phyloP scores from a whole-genome alignment of 2,888 invertebrate genomes.

The Sinohyriopsis cumingii region DNA sequence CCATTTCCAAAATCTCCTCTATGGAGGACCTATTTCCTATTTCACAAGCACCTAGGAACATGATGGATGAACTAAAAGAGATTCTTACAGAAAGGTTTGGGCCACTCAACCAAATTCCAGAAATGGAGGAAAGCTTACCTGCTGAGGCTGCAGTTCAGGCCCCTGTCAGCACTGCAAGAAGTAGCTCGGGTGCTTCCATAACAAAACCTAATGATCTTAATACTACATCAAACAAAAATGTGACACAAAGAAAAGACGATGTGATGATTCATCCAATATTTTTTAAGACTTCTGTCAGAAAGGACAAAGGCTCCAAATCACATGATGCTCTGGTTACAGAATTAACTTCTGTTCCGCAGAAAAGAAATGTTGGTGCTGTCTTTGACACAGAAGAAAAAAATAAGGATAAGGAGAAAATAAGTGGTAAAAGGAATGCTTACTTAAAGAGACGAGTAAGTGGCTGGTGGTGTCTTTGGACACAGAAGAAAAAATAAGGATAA shows the following conservation, averaged over 20 bases:
- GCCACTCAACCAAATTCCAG: constrained; percentile 1
- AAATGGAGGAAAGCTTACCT: too few species aligned
- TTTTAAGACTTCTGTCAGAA: constrained; percentile 55
- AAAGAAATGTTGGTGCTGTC: constrained; percentile 26
- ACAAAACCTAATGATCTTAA: background rate
- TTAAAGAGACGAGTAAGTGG: constrained; percentile 20
- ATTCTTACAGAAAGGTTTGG: constrained; percentile 30
- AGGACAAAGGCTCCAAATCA: constrained; percentile 57
- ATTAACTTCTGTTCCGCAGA: constrained; percentile 50
- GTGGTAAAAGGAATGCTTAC: constrained; percentile 15
- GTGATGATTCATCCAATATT: constrained; percentile 51
- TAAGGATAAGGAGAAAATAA: too few species aligned
- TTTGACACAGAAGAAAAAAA: constrained; percentile 5
- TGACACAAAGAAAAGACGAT: too few species aligned
- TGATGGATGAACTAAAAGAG: constrained; percentile 35
- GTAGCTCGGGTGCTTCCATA: background rate
- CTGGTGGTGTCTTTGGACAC: too few species aligned
- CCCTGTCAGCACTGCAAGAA: background rate
- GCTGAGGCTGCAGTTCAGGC: background rate
- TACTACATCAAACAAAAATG: background rate
- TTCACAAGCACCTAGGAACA: constrained; percentile 12
- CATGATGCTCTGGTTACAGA: constrained; percentile 57
- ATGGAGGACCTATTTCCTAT: too few species aligned
- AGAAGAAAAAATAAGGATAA: too few species aligned
- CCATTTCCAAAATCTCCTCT: too few species aligned